Percentiles rank a stretch among this genome's conserved stretches.
These are phyloP conservation scores for Loxodonta africana DNA, from an alignment of 2,113 vertebrate genomes.

Conservation along the genomic window DNA sequence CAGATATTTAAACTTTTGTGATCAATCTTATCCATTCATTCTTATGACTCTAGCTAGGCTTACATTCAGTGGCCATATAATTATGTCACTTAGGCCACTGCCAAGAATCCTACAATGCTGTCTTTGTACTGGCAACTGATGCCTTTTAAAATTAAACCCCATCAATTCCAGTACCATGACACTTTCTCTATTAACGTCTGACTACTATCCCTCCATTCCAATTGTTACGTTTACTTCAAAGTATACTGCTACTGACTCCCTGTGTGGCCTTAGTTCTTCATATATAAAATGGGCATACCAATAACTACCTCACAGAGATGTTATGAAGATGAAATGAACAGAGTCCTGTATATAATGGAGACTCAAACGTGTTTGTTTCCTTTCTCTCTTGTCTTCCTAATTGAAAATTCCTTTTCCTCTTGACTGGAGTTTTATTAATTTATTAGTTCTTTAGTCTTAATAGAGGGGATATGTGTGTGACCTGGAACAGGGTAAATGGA, in stretches of 20 bases:
- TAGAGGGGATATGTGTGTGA: neutral
- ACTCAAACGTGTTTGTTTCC: neutral
- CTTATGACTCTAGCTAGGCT: neutral
- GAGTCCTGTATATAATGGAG: neutral
- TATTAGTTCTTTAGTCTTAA: neutral
- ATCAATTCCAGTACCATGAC: neutral
- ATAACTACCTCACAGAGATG: neutral
- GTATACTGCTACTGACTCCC: neutral
- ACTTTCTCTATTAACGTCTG: neutral
- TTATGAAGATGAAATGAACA: neutral
- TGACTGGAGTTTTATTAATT: neutral
- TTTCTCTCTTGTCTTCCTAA: neutral
- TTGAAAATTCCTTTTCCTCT: neutral
- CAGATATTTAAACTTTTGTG: slow-evolving; percentile 42
- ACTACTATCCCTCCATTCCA: neutral
- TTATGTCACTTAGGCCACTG: neutral
- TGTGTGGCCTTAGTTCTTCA: neutral
- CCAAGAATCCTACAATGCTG: neutral
- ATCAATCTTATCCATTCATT: neutral
- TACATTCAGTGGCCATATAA: neutral
- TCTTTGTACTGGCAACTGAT: neutral
- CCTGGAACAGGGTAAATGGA: neutral
- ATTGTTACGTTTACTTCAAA: neutral
- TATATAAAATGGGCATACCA: neutral
- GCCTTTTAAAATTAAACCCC: slow-evolving; percentile 62